A percentile compares a stretch with the other conserved stretches of the same genome.
Conservation (phyloP, 2,113 vertebrate species). For the Octodon degus region DNA sequence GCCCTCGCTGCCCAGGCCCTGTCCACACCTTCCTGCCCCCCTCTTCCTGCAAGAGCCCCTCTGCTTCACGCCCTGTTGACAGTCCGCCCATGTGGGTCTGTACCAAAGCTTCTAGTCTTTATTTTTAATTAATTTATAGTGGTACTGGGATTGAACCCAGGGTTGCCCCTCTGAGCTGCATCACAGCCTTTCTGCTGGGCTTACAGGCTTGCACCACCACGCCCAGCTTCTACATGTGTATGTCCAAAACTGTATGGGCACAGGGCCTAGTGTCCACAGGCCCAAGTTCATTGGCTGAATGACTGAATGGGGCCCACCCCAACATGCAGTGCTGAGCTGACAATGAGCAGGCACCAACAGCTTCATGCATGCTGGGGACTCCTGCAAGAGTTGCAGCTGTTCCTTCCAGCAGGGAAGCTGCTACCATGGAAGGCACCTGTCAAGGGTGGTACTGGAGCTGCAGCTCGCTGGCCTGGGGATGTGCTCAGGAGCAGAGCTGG, state of each 20-base stretch:
- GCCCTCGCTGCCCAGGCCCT: background rate
- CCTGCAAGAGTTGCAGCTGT: background rate
- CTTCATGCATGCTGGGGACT: background rate
- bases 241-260: background rate
- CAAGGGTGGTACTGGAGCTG: background rate
- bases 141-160: background rate
- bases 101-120: background rate
- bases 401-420: background rate
- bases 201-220: background rate
- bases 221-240: background rate
- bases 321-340: background rate
- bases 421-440: background rate
- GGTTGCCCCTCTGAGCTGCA: background rate
- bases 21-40: background rate
- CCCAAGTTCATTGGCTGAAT: constrained; percentile 18
- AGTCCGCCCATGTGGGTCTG: background rate
- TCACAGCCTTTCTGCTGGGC: background rate
- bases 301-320: background rate
- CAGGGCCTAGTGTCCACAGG: background rate
- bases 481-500: background rate
- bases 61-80: background rate
- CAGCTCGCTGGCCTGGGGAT: background rate
- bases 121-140: background rate
- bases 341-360: constrained; percentile 2
- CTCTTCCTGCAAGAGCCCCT: background rate